A percentile compares a stretch with the other conserved stretches of the same genome.
Evolutionary conservation across 2,113 vertebrate genomes (phyloP).

Genomic region (Poecile atricapillus): DNA sequence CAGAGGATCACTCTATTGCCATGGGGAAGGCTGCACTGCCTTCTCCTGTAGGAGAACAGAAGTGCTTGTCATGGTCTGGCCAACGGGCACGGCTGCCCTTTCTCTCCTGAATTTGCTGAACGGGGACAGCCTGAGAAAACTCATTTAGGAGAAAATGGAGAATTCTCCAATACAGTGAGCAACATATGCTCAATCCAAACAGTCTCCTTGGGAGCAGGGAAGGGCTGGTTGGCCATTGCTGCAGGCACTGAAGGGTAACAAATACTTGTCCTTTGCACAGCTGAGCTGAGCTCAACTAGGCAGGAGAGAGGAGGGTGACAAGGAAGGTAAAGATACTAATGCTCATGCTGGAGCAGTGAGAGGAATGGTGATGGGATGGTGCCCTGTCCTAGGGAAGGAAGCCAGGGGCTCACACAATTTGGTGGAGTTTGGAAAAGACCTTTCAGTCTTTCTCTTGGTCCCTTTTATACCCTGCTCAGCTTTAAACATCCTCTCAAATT

Average conservation of each 20-base stretch:
- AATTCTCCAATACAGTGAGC: not conserved
- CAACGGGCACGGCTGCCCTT: not conserved
- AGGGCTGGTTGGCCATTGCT: not conserved
- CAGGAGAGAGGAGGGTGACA: not conserved
- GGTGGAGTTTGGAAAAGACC: not conserved
- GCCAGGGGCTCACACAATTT: not conserved
- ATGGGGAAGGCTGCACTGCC: not conserved
- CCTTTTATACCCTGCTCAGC: not conserved
- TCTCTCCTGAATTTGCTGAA: not conserved
- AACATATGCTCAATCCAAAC: not conserved
- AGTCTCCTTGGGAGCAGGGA: not conserved
- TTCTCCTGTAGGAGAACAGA: not conserved
- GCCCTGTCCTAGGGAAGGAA: not conserved
- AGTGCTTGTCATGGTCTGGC: not conserved
- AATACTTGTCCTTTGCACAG: not conserved
- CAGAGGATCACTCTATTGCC: not conserved
- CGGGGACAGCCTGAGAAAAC: not conserved
- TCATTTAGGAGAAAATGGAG: not conserved
- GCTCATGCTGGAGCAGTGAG: not conserved
- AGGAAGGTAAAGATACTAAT: not conserved
- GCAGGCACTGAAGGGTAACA: not conserved
- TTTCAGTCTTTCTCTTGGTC: not conserved
- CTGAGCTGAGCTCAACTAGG: not conserved
- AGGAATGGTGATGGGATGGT: not conserved
- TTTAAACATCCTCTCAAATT: not conserved